Base-by-base conservation (phyloP, 2,113 vertebrate genomes). In the Oryzias woworae region DNA sequence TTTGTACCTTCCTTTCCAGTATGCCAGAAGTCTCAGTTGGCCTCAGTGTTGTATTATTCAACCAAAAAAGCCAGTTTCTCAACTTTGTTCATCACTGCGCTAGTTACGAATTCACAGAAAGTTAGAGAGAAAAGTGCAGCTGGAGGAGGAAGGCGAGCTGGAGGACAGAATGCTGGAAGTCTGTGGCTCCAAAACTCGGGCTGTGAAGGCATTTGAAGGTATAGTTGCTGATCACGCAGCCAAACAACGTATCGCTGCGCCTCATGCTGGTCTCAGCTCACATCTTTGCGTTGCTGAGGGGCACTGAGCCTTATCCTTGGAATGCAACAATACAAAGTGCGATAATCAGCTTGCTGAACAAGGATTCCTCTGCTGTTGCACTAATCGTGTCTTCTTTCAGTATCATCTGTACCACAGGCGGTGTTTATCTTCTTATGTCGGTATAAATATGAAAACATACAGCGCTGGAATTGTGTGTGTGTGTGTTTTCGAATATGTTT, bases 291-390 rank as follows among this genome's bases (percentile, higher is more conserved):
- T 44, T 61, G 71, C 75, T 83, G 68, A 69, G 75, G 72, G 72
- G 58, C 62, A 65, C 49, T 44, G 75, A 72, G 64, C 82, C 66
- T 71, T 81, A 14, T 71, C 63, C 45, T 56, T 64, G 58, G 71
- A 71, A 72, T 65, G 58, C 69, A 75, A 53, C 72, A 77, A 77
- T 65, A 62, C 67, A 70, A 49, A 58, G 56, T 69, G 76, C 77
- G 65, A 84, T 85, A 69, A 80, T 77, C 65, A 73, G 60, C 70
- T 69, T 44, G 14, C 67, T 41, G 24, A 43, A 66, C 75, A 60
- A 36, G 28, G 46, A 82, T 71, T 78, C 76, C 43, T 50, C 53
- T 52, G 44, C 53, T 57, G 57, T 46, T 56, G 41, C 42, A 7
- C 44, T 53, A 41, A 26, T 36, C 44, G 51, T 64, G 53, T 17